Evolutionary conservation across 2,113 vertebrate species (phyloP), one percentile per base, ranked within the genome.

Genomic region (Gadus chalcogrammus): DNA sequence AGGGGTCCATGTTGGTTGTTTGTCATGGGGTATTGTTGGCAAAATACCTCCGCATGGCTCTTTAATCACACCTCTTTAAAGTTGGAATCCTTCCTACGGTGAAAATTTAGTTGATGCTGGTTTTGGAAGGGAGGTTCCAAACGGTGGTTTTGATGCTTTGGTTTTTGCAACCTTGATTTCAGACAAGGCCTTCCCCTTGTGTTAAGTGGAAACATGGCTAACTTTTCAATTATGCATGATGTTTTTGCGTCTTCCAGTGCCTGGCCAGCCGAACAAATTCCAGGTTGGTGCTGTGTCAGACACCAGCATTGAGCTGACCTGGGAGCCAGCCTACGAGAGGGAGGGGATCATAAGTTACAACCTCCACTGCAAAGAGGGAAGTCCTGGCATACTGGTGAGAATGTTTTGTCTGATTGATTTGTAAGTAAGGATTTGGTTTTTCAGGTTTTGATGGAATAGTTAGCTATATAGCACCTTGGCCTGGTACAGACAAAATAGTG

Each of bases 231-330:
- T 18, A 7, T 67, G 38, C 52, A 53, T 53, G 68, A 31, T 42
- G 4, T 35, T 78, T n/a, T 18, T 67, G 20, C 81, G 18, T 73
- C 72, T 70, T 73, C 58, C 82, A 99, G 97, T 99, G 79, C 97
- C 97, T 0, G 95, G 95, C 76, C 97, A 99, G 85, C 97, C 97
- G 1, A 95, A 94, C 91, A 99, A 96, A 85, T 95, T 99, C 85
- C 92, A 94, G 85, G 92, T 94, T 0, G 96, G 96, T 60, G 94
- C 95, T 70, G 95, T 96, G 82, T 95, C 94, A 0, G 97, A 98
- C 85, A 98, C 94, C 0, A 96, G 94, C 82, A 94, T 99, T 4
- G 76, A 94, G 66, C 89, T 99, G 48, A 95, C 93, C 0, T 99
- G 97, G 97, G 96, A 96, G 61, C 91, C 95, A 0, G 95, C 97